Conservation (phyloP, 2,888 invertebrate species). For the Steinernema scapterisci region DNA sequence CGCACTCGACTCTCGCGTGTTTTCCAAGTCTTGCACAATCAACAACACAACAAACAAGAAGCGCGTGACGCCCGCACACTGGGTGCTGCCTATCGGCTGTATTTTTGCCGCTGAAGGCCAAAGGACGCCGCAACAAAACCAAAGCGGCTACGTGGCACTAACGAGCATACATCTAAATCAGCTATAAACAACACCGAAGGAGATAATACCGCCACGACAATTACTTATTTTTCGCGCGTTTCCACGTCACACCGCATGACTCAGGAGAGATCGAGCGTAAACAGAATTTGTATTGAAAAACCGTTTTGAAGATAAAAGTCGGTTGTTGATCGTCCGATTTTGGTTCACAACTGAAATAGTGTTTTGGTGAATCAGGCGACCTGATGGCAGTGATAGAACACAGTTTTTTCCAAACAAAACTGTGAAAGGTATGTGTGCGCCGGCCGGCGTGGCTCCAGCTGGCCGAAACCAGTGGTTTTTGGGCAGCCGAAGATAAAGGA, state of each 20-base stretch:
- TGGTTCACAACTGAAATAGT: no score
- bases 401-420: neutral
- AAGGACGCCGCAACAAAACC: neutral
- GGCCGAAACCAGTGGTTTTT: neutral
- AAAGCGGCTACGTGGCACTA: neutral
- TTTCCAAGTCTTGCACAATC: neutral
- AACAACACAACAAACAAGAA: conserved; percentile 31
- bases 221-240: conserved; percentile 5
- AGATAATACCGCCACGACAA: conserved; percentile 16
- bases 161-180: neutral
- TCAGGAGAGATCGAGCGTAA: neutral
- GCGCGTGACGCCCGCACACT: neutral
- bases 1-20: conserved; percentile 11
- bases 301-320: no score
- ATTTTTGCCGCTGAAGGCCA: neutral
- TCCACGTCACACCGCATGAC: neutral
- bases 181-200: neutral
- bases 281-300: no score
- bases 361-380: no score
- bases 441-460: neutral
- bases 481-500: neutral
- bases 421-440: neutral
- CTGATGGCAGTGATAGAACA: no score
- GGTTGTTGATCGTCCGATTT: no score
- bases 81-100: conserved; percentile 20